Percentiles rank a stretch among this genome's conserved stretches.
These are phyloP conservation scores for Myiothlypis coronata DNA, from an alignment of 2,797 vertebrate species.

Conservation along the genomic window DNA sequence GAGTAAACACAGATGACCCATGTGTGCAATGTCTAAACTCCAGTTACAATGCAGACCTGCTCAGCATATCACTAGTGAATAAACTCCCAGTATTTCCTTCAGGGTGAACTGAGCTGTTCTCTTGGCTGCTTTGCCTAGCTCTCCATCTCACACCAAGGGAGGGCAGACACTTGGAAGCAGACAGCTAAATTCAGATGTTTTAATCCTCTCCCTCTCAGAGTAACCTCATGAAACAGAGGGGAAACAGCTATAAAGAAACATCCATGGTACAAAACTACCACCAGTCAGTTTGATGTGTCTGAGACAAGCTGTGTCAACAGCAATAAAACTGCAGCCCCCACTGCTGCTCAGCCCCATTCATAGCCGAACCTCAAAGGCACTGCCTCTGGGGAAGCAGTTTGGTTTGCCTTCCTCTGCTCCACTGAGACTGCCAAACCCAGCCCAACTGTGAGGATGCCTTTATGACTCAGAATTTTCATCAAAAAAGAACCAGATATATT, in stretches of 20 bases:
- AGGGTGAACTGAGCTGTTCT: not conserved
- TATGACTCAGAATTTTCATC: not conserved
- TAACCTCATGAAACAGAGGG: not conserved
- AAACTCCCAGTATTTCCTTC: not conserved
- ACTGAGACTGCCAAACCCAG: not conserved
- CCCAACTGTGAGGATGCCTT: not conserved
- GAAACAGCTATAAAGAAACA: not conserved
- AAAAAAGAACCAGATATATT: not conserved
- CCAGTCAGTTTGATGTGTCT: not conserved
- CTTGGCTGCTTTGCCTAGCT: not conserved
- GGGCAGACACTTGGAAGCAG: not conserved
- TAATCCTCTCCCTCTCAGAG: not conserved
- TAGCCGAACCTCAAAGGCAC: not conserved
- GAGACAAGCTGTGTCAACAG: not conserved
- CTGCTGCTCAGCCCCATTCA: accelerated
- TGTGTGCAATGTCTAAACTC: not conserved
- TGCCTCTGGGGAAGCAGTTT: not conserved
- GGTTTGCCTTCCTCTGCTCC: not conserved
- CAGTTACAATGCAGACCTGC: not conserved
- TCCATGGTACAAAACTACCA: not conserved
- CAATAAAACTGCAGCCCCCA: not conserved
- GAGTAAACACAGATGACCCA: not conserved
- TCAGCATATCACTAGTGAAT: not conserved
- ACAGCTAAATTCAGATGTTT: not conserved
- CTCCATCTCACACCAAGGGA: not conserved